These are phyloP conservation scores for Callipepla californica DNA, from an alignment of 2,113 vertebrate species.

Conservation along the genomic window DNA sequence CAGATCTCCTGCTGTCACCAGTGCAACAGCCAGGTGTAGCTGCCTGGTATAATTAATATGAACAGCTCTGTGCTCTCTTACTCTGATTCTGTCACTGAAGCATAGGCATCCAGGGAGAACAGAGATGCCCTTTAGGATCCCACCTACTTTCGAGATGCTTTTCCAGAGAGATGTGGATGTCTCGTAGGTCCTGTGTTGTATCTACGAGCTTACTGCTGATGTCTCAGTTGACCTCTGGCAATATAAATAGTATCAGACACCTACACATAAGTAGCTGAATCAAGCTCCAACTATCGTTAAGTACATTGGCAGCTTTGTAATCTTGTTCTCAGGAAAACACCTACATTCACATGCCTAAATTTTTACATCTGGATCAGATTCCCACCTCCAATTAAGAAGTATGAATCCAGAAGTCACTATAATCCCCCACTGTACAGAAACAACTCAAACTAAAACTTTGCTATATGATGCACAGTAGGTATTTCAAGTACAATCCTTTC, in stretches of 20 bases:
- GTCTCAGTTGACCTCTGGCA: not conserved
- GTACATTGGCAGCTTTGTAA: not conserved
- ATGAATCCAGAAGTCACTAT: not conserved
- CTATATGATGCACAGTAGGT: not conserved
- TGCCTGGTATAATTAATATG: not conserved
- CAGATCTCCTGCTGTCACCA: not conserved
- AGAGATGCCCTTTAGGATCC: not conserved
- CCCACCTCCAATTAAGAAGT: not conserved
- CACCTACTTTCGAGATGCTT: not conserved
- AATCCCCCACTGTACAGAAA: not conserved
- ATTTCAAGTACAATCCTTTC: not conserved
- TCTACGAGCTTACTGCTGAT: not conserved
- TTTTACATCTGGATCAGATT: not conserved
- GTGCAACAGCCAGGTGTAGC: not conserved
- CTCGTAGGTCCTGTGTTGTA: not conserved
- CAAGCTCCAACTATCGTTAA: not conserved
- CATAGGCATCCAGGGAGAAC: rapidly evolving
- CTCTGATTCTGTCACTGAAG: not conserved
- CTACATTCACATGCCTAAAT: not conserved
- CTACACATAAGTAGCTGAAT: not conserved
- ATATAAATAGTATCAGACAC: not conserved
- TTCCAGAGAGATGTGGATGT: not conserved
- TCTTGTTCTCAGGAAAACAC: not conserved
- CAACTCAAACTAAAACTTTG: not conserved
- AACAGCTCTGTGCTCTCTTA: not conserved